A percentile compares a stretch with the other conserved stretches of the same genome.
Evolutionary conservation across 2,113 vertebrate genomes (phyloP).

Genomic region (Piprites chloris): DNA sequence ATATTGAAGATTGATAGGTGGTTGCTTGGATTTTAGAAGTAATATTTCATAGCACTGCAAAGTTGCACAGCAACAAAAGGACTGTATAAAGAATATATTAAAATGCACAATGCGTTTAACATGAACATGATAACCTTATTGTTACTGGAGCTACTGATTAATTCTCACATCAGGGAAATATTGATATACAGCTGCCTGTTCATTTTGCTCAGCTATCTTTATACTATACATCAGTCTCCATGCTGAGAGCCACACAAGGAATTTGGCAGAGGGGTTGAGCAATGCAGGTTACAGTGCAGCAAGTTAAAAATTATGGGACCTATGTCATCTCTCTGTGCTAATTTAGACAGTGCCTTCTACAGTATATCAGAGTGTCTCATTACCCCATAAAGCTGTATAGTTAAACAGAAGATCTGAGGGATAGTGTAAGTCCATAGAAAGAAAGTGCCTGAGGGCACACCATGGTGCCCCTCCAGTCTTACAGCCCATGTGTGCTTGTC

Average conservation of each 20-base stretch:
- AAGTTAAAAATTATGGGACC: background rate
- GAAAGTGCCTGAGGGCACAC: background rate
- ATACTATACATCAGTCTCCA: background rate
- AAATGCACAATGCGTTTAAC: conserved; percentile 5
- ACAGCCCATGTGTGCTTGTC: background rate
- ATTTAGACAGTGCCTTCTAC: background rate
- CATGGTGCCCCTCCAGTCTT: background rate
- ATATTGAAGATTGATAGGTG: background rate
- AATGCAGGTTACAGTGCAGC: background rate
- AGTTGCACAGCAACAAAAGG: background rate
- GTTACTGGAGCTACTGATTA: conserved; percentile 27
- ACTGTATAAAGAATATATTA: conserved; percentile 11
- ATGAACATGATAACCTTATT: background rate
- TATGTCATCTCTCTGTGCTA: background rate
- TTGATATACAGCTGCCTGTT: conserved; percentile 36
- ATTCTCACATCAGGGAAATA: conserved; percentile 16
- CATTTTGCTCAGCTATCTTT: background rate
- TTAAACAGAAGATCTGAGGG: background rate
- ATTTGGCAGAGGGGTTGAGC: background rate
- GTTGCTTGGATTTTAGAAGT: background rate
- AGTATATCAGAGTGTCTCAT: background rate
- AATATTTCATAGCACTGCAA: background rate
- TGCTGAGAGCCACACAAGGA: background rate
- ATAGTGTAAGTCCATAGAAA: background rate
- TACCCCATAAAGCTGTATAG: background rate